Evolutionary conservation across 2,113 vertebrate genomes (phyloP), one percentile per base, ranked within the genome.

Genomic region (Ammodytes marinus): DNA sequence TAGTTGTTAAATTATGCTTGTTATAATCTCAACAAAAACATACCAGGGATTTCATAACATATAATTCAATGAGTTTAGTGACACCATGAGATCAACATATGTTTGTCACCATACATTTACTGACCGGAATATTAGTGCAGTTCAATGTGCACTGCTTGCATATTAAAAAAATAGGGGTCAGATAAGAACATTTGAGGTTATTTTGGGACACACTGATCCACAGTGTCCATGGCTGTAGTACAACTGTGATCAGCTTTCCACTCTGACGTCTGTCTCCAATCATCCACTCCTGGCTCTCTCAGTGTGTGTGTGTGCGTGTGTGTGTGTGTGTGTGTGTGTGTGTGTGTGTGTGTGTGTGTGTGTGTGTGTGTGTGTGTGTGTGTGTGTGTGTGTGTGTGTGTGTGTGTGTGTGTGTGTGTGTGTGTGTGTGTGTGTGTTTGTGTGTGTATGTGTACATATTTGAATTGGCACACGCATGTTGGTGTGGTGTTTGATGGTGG

Each of bases 221-320:
- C 84, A 74, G 65, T 57, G 67, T 79, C 81, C 70, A 69, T 91
- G 89, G 84, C 90, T 86, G 58, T 74, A 45, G 83, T 75, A 79
- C 89, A 87, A 83, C 85, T 87, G 84, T 81, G 90, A 90, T 91
- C 89, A 88, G 79, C 84, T 91, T 91, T 91, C 90, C 76, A 39
- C 74, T 78, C 86, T 89, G 85, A 85, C 87, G 88, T 89, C 80
- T 78, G 80, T 61, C 80, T 87, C 83, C 77, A 89, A 90, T 86
- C 89, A 91, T 89, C 76, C 80, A 76, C 69, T 83, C 70, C 77
- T 86, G 87, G 84, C 83, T 70, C 14, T 53, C 39, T 61, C 19
- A 52, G n/a, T 60, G 27, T 27, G 27, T 27, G 27, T 27, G 27
- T 27, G 27, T 27, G 27, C 2, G 27, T 52, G 60, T 49, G 52